Conservation (phyloP, 2,113 vertebrate species). For the Salvator merianae region DNA sequence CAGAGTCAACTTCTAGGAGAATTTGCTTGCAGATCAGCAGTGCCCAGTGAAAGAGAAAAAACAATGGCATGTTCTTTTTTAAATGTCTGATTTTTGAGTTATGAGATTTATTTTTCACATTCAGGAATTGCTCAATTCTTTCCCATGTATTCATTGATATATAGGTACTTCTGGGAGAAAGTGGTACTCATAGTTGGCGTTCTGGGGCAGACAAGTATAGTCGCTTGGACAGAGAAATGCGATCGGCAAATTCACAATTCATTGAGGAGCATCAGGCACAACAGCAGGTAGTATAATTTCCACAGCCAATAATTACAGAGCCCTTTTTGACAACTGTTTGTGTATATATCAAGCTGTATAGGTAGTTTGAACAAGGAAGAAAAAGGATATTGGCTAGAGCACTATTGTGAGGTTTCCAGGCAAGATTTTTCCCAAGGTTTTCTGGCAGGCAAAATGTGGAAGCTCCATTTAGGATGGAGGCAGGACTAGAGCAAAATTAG, state of each 20-base stretch:
- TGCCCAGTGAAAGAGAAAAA: not conserved
- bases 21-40: not conserved
- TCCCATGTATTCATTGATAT: not conserved
- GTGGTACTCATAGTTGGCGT: slow-evolving; percentile 82
- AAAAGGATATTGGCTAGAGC: no score
- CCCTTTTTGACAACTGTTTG: no score
- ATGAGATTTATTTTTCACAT: not conserved
- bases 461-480: not conserved
- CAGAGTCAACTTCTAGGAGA: not conserved
- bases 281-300: slow-evolving; percentile 85
- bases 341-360: not conserved
- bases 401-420: not conserved
- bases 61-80: not conserved
- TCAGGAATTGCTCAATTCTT: not conserved
- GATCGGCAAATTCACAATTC: slow-evolving; percentile 90
- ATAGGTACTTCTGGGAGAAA: slow-evolving; percentile 84
- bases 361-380: no score
- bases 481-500: not conserved
- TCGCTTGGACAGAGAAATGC: slow-evolving; percentile 85
- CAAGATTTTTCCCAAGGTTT: not conserved
- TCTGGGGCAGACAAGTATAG: slow-evolving; percentile 80
- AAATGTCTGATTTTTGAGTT: not conserved
- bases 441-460: not conserved
- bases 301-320: not conserved
- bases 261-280: slow-evolving; percentile 94